Evolutionary conservation across 2,797 vertebrate species (phyloP), one percentile per base, ranked within the genome.

Genomic region (Trematomus bernacchii): DNA sequence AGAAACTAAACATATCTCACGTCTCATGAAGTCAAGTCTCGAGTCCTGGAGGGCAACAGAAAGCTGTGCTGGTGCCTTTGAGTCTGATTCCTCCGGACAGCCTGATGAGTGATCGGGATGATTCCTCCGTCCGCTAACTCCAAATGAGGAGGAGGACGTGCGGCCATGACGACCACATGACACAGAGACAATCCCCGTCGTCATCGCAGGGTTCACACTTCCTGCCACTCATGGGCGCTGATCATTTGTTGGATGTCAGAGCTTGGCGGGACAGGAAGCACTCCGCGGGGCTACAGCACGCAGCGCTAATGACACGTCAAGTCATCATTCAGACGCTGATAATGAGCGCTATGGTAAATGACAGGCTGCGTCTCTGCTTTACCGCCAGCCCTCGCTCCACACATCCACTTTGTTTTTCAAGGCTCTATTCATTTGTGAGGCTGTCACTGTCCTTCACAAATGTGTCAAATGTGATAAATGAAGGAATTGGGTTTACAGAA

Each of bases 101-200:
- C 7, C 33, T 59, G 64, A 62, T 40, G 19, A 30, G 19, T 6
- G 9, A 57, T 66, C 62, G 33, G 9, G 33, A 19, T 59, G 40
- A 71, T 14, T 47, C 54, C 47, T 70, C 68, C 15, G 19, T 72
- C 57, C 23, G 11, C 43, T 77, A 33, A 4, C 54, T 61, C 40
- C 33, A 64, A 55, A 44, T 27, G 46, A 58, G 63, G 76, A 50
- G 40, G 58, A 40, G 73, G 58, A 53, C 71, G 62, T 30, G 59
- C 55, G 42, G 30, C 68, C 66, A 13, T 63, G 52, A 59, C 19
- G 23, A 57, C 46, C 64, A 27, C 65, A 58, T 71, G 77, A 71
- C 74, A 77, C 23, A 1, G 51, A 71, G 80, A 85, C 76, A 77
- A 81, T n/a, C 79, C 53, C 75, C 68, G 62, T 73, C 89, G 63